Percentiles rank a stretch among this genome's conserved stretches.
Evolutionary conservation across 2,888 invertebrate genomes (phyloP).

Genomic region (Cyaniris semiargus): DNA sequence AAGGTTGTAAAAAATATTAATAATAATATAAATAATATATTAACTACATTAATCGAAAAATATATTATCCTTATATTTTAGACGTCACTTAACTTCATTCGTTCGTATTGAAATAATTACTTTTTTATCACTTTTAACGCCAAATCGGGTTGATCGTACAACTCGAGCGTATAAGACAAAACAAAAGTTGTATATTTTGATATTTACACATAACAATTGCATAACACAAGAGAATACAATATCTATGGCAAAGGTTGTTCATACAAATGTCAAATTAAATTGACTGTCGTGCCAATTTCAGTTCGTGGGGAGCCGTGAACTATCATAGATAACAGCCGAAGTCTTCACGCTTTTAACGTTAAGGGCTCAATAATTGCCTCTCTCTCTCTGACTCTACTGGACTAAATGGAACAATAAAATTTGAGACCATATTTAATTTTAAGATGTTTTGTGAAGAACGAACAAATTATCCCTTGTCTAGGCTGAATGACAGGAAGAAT

Average conservation of each 20-base stretch:
- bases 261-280: conserved; percentile 17
- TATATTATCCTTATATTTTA: background rate
- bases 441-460: background rate
- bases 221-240: conserved; percentile 5
- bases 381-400: background rate
- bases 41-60: background rate
- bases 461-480: too few relatives aligned
- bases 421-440: background rate
- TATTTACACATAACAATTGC: background rate
- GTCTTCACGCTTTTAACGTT: background rate
- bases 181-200: background rate
- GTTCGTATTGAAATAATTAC: background rate
- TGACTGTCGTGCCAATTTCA: conserved; percentile 6
- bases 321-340: background rate
- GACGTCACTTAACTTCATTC: too few relatives aligned
- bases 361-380: background rate
- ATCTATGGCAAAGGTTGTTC: background rate
- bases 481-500: background rate
- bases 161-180: too few relatives aligned
- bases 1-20: too few relatives aligned
- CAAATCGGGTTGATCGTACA: too few relatives aligned
- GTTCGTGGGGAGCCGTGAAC: background rate
- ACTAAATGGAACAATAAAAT: background rate
- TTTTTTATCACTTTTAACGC: background rate
- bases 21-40: too few relatives aligned